Conservation (phyloP, 1,140 invertebrate genomes). For the Oppia nitens region DNA sequence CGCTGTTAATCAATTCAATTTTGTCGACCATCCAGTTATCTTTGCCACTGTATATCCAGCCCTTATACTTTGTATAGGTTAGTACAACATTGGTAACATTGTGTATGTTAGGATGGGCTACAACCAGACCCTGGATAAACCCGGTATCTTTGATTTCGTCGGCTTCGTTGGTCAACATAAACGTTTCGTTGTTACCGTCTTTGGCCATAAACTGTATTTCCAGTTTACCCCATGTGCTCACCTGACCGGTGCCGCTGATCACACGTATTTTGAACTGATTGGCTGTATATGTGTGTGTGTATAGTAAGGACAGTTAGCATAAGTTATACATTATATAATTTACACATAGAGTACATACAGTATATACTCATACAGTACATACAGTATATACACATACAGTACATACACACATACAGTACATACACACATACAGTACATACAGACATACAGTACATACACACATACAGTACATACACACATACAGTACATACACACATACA, state of each 20-base stretch:
- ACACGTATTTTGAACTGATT: conserved; percentile 72
- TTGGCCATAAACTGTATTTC: conserved; percentile 64
- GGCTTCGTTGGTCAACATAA: conserved; percentile 63
- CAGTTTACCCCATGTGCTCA: conserved; percentile 58
- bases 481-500: too few species aligned
- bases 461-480: too few species aligned
- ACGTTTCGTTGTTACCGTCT: conserved; percentile 65
- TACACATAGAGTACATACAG: too few species aligned
- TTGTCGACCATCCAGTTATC: conserved; percentile 53
- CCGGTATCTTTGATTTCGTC: conserved; percentile 40
- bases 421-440: too few species aligned
- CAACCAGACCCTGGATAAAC: conserved; percentile 40
- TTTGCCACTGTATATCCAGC: conserved; percentile 73
- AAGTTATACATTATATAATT: neutral
- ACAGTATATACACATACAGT: too few species aligned
- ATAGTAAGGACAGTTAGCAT: neutral
- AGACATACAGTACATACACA: too few species aligned
- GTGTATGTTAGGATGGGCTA: conserved; percentile 60
- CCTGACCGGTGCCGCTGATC: conserved; percentile 42
- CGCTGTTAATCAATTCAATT: conserved; percentile 62
- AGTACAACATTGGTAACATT: conserved; percentile 50
- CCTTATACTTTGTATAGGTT: conserved; percentile 70
- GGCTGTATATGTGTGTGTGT: conserved; percentile 32
- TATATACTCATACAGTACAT: too few species aligned
- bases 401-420: too few species aligned